Conservation (phyloP, 2,113 vertebrate genomes). For the Gobius niger region DNA sequence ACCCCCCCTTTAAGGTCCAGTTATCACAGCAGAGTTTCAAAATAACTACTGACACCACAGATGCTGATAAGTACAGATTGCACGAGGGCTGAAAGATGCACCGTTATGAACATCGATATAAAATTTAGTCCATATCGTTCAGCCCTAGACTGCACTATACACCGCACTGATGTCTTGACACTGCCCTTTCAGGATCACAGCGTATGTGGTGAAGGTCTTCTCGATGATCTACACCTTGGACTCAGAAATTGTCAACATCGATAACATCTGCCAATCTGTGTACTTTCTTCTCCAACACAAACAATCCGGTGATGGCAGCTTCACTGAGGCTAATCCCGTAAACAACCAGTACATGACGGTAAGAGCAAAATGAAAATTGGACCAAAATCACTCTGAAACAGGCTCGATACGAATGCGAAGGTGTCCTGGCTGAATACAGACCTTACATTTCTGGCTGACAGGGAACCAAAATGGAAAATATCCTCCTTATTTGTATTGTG, state of each 20-base stretch:
- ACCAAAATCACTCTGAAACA: neutral
- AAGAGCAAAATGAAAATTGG: conserved; percentile 14
- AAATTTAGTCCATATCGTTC: no score
- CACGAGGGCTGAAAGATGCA: no score
- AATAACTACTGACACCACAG: no score
- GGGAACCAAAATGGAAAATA: no score
- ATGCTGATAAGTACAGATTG: no score
- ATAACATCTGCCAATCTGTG: conserved; percentile 82
- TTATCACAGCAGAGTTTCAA: no score
- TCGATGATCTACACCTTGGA: conserved; percentile 78
- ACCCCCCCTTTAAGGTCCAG: no score
- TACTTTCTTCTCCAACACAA: conserved; percentile 84
- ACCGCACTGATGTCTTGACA: neutral
- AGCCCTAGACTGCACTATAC: no score
- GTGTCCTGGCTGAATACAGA: no score
- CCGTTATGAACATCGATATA: no score
- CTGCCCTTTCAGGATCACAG: conserved; percentile 82
- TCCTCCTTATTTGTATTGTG: neutral
- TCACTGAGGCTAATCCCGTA: conserved; percentile 82
- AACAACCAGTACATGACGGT: conserved; percentile 73
- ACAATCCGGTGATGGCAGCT: conserved; percentile 69
- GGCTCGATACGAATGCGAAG: no score
- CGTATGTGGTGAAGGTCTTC: conserved; percentile 91
- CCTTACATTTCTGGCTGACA: no score
- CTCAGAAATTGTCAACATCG: conserved; percentile 60